Evolutionary conservation across 2,797 vertebrate genomes (phyloP), one percentile per base, ranked within the genome.

Genomic region (Alectoris magna): DNA sequence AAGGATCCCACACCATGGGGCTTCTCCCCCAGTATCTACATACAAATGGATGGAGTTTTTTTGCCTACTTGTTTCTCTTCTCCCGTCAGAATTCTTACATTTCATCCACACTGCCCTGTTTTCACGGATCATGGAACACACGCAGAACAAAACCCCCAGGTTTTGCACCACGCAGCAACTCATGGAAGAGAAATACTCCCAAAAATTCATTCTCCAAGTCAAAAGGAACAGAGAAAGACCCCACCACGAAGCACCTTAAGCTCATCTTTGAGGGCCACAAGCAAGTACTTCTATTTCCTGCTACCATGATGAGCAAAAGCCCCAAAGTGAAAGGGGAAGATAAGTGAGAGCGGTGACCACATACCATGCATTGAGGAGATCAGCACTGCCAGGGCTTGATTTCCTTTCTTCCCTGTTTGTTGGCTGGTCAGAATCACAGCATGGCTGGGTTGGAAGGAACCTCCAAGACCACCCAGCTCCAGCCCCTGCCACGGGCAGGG

Each of bases 211-310:
- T 51, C 48, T 56, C 34, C 17, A 0, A 0, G 1, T 4, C 31
- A 2, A 3, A 46, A 44, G 55, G 62, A 31, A 5, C 6, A 11
- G 27, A 39, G 7, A 17, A 29, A 39, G 44, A 8, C 4, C 11
- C 43, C 48, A 31, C 6, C 0, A 4, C 15, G 6, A 39, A 3
- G 1, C 1, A 0, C 0, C 21, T 5, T 1, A 22, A 64, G 27
- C 31, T 48, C 22, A 49, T 12, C 56, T 79, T 46, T 3, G 6
- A 31, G 27, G 24, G 49, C 11, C 64, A 22, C 13, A 7, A 56
- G 41, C 4, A 5, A 21, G 21, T 2, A 13, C 0, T 53, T 19
- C 24, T 34, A 1, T 18, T 15, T 18, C 1, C 72, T 38, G 56
- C 17, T 31, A 3, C 23, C 2, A 8, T 0, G 11, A 22, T 0